Evolutionary conservation across 2,797 vertebrate genomes (phyloP).

Genomic region (Myioborus miniatus): DNA sequence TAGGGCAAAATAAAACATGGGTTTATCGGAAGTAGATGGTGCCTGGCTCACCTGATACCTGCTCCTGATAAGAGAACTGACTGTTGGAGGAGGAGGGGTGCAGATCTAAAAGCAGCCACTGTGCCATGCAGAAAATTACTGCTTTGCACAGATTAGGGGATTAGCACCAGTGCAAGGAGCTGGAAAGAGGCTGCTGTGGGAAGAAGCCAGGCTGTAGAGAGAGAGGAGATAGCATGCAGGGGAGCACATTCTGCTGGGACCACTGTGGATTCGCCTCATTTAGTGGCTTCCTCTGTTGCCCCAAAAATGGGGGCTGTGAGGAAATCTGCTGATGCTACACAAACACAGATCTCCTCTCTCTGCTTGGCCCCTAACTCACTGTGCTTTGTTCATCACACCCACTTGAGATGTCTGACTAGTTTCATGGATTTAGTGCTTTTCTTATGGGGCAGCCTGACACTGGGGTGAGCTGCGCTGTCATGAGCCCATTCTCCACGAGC

Average conservation of each 20-base stretch:
- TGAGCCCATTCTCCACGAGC: background rate
- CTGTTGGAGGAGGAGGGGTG: background rate
- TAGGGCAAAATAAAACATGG: constrained; percentile 29
- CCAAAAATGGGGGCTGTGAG: background rate
- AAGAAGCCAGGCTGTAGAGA: background rate
- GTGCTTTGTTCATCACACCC: background rate
- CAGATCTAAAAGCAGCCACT: background rate
- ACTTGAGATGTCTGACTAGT: background rate
- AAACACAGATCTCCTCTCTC: background rate
- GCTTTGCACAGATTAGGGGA: constrained; percentile 58
- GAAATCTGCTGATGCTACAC: background rate
- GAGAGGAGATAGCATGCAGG: background rate
- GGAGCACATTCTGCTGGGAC: background rate
- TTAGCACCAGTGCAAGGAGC: constrained; percentile 33
- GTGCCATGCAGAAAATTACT: constrained; percentile 35
- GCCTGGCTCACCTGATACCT: constrained; percentile 50
- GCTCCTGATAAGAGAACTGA: constrained; percentile 34
- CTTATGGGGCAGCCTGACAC: background rate
- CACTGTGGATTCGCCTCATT: fast-evolving
- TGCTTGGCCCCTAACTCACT: background rate
- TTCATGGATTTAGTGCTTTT: background rate
- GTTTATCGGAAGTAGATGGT: constrained; percentile 40
- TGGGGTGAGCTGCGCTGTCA: fast-evolving
- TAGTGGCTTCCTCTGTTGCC: background rate
- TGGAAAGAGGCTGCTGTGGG: background rate